Evolutionary conservation across 2,888 invertebrate species (phyloP), one percentile per base, ranked within the genome.

Genomic region (Pandemis corylana): DNA sequence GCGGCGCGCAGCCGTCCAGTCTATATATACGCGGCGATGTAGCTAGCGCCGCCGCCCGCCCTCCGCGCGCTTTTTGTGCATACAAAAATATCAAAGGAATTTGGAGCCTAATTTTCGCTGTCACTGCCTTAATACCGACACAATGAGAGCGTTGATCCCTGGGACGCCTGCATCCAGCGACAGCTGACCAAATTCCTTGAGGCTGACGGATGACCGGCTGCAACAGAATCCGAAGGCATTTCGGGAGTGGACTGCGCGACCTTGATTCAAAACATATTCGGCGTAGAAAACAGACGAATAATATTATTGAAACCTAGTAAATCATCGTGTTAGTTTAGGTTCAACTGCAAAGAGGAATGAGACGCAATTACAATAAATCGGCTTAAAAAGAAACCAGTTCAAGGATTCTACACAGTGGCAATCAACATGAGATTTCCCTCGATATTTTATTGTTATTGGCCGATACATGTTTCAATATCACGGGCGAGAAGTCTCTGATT

Each of bases 91-190:
- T 88, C 89, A 82, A 85, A 85, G 92, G 93, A 94, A 93, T 94
- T 86, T 85, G 86, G 86, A 89, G 90, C 92, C 91, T 89, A 93
- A 93, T 94, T 93, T 88, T 87, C 84, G 84, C 91, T 94, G 93
- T 91, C 92, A 90, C 90, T 91, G 90, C 87, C 88, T 88, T 85
- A 59, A 69, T 84, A 85, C 87, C 86, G 88, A 87, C 90, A 93
- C 93, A 93, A 92, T 92, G 93, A 84, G 94, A 92, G 88, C 94
- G 87, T 93, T 94, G 94, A 93, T 94, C 94, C 89, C 88, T 80
- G 83, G 80, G 78, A 79, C 84, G 83, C 82, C 79, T 88, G 90
- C 89, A 89, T 85, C 82, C 83, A 81, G 82, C 84, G 86, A 88
- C 88, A 86, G 81, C 87, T 90, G 89, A 88, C 90, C 89, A 92